Evolutionary conservation across 2,797 vertebrate species (phyloP).

Genomic region (Arctocebus calabarensis): DNA sequence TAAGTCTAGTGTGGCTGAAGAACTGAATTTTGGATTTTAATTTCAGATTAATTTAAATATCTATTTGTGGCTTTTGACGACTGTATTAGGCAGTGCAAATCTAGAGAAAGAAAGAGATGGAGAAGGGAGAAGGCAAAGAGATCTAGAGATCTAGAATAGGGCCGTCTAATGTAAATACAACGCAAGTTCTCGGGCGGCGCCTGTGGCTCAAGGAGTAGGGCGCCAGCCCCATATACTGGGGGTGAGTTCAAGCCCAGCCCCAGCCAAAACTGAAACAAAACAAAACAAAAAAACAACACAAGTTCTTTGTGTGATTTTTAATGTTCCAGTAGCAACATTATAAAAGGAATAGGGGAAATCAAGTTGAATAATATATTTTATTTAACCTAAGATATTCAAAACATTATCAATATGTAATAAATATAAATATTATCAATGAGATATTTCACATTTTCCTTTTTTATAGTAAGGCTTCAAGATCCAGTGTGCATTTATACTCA

Average conservation of each 20-base stretch:
- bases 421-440: not conserved
- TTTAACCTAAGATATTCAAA: not conserved
- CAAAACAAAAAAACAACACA: rapidly evolving
- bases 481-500: not conserved
- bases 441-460: not conserved
- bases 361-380: not conserved
- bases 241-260: too few species aligned
- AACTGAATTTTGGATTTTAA: not conserved
- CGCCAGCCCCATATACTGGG: too few species aligned
- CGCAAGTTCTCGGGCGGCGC: not conserved
- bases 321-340: not conserved
- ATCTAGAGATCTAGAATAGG: not conserved
- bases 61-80: not conserved
- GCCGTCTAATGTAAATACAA: rapidly evolving
- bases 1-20: not conserved
- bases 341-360: not conserved
- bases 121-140: not conserved
- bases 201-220: too few species aligned
- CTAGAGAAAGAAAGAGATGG: not conserved
- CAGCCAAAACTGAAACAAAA: too few species aligned
- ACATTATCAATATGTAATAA: not conserved
- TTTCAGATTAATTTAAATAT: not conserved
- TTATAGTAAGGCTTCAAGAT: not conserved
- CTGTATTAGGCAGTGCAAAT: not conserved
- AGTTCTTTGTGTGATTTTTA: not conserved